Evolutionary conservation across 1,140 invertebrate species (phyloP).

Genomic region (Monomorium pharaonis): DNA sequence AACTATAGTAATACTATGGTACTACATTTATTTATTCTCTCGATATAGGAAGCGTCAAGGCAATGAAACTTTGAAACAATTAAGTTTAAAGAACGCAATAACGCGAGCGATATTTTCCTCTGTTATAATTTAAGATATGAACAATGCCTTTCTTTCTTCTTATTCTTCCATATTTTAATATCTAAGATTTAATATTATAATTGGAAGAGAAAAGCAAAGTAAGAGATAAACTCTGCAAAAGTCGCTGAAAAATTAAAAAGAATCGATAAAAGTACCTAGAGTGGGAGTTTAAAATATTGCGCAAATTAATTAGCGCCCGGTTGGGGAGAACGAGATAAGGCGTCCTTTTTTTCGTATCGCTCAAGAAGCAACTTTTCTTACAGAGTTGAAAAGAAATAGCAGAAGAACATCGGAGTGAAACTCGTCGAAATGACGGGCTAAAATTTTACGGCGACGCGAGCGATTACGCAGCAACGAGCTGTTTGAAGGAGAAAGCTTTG

Average conservation of each 20-base stretch:
- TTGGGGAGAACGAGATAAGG: slow-evolving; percentile 7
- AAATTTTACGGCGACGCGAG: background rate
- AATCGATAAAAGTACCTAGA: slow-evolving; percentile 27
- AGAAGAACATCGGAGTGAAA: background rate
- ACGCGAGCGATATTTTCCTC: background rate
- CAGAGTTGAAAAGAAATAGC: slow-evolving; percentile 22
- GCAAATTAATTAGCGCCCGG: slow-evolving; percentile 29
- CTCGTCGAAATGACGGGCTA: background rate
- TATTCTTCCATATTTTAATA: slow-evolving; percentile 23
- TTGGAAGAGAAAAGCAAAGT: background rate
- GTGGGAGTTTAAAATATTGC: slow-evolving; percentile 29
- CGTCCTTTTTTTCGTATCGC: slow-evolving; percentile 4
- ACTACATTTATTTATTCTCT: too few species aligned
- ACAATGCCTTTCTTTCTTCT: background rate
- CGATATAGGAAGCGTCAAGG: background rate
- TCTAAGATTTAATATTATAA: slow-evolving; percentile 10
- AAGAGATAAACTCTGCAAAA: slow-evolving; percentile 12
- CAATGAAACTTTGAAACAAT: background rate
- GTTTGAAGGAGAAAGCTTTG: background rate
- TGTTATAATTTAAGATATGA: background rate
- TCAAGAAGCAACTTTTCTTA: background rate
- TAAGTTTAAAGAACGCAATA: background rate
- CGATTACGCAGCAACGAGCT: background rate
- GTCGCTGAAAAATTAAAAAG: slow-evolving; percentile 37
- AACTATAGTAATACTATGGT: too few species aligned